Evolutionary conservation across 2,797 vertebrate species (phyloP).

Genomic region (Nyctalus aviator): DNA sequence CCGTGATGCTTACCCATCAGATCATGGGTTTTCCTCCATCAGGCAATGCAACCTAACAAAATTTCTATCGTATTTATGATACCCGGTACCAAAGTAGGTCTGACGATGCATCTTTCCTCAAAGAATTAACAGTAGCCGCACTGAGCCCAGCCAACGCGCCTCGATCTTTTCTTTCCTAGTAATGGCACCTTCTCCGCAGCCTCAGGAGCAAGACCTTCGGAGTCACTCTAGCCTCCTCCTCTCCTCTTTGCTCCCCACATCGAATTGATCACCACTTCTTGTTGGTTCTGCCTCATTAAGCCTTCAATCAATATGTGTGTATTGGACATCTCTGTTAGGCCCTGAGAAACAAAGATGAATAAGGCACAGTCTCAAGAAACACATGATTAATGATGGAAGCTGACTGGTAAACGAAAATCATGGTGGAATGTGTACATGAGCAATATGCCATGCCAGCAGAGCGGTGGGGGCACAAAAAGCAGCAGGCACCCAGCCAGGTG

Average conservation of each 20-base stretch:
- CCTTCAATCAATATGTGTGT: slow-evolving; percentile 1
- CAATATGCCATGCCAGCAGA: no score
- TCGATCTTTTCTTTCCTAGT: background rate
- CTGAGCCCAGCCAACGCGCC: background rate
- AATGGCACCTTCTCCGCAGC: background rate
- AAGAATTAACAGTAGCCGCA: background rate
- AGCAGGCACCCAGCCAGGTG: background rate
- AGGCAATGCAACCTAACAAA: background rate
- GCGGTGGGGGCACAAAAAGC: background rate
- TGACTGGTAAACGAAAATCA: background rate
- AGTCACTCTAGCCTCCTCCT: background rate
- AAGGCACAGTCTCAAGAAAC: background rate
- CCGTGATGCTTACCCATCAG: background rate
- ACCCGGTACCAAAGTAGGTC: background rate
- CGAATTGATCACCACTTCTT: background rate
- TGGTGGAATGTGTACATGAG: accelerated
- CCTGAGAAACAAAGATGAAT: slow-evolving; percentile 60
- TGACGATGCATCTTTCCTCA: background rate
- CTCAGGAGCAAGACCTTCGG: background rate
- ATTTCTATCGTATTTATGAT: background rate
- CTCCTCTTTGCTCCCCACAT: background rate
- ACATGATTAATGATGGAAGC: background rate
- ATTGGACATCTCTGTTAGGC: slow-evolving; percentile 49
- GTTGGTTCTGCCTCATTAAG: slow-evolving; percentile 65
- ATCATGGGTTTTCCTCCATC: background rate